Conservation (phyloP, 2,113 vertebrate species). For the Pseudorhombus dupliciocellatus region DNA sequence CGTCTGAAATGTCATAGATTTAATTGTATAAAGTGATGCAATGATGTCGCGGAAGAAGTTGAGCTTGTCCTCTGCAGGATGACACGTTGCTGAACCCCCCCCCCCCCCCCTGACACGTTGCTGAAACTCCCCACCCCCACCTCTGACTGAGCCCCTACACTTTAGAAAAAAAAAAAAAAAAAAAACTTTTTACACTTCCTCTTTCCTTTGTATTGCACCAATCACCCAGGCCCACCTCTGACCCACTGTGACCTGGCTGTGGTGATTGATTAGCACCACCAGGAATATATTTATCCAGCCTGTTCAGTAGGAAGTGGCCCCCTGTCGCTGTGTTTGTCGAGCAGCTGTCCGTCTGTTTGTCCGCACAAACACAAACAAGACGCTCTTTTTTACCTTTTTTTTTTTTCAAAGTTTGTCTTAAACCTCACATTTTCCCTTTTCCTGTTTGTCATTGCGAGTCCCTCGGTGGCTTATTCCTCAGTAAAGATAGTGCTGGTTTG, state of each 20-base stretch:
- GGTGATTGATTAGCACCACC: constrained; percentile 71
- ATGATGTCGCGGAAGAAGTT: neutral
- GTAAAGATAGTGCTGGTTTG: constrained; percentile 2
- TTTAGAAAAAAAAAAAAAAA: constrained; percentile 4
- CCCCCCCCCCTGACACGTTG: constrained; percentile 21
- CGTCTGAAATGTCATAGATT: neutral
- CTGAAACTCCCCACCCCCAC: constrained; percentile 9
- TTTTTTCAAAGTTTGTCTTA: neutral
- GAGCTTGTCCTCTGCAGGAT: constrained; percentile 1
- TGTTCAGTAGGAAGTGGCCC: constrained; percentile 40
- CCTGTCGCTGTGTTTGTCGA: constrained; percentile 54
- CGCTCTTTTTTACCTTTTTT: neutral
- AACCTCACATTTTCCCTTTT: neutral
- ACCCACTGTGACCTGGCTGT: constrained; percentile 36
- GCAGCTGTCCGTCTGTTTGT: constrained; percentile 50
- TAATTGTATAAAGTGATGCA: neutral
- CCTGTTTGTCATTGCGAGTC: constrained; percentile 5
- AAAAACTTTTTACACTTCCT: constrained; percentile 57
- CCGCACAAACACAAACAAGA: constrained; percentile 5
- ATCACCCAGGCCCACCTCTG: constrained; percentile 62
- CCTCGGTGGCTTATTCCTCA: neutral
- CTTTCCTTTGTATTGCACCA: constrained; percentile 58
- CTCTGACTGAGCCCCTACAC: neutral
- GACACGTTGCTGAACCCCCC: constrained; percentile 25
- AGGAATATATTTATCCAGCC: constrained; percentile 60